Percentiles rank a stretch among this genome's conserved stretches.
Evolutionary conservation across 2,888 invertebrate genomes (phyloP).

Genomic region (Fissipunctia ypsillon): DNA sequence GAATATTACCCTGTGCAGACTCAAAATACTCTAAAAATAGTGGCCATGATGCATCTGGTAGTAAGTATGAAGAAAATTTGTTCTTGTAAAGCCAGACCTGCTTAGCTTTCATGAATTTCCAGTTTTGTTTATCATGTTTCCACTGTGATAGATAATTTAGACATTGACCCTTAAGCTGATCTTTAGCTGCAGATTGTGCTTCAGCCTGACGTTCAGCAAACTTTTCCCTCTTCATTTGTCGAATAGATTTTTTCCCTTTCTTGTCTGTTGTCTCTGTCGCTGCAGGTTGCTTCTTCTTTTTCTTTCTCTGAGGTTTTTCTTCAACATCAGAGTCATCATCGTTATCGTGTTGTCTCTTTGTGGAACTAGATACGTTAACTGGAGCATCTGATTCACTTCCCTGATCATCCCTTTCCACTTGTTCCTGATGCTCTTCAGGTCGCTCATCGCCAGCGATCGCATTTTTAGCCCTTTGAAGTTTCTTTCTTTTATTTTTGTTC

Average conservation of each 20-base stretch:
- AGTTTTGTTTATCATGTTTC: constrained; percentile 92
- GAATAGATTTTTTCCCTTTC: constrained; percentile 90
- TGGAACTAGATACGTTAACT: constrained; percentile 48
- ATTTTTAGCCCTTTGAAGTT: constrained; percentile 48
- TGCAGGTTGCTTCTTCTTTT: constrained; percentile 79
- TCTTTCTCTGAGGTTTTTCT: constrained; percentile 78
- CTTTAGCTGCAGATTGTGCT: constrained; percentile 88
- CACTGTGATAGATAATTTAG: constrained; percentile 93
- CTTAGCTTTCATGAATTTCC: constrained; percentile 95
- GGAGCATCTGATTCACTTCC: constrained; percentile 59
- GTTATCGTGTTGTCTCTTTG: constrained; percentile 67
- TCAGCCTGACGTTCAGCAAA: constrained; percentile 90
- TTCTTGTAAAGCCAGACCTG: constrained; percentile 94
- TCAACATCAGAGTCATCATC: constrained; percentile 77
- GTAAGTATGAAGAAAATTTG: constrained; percentile 91
- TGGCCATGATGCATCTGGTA: constrained; percentile 92
- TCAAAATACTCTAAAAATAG: constrained; percentile 93
- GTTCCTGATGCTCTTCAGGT: constrained; percentile 47
- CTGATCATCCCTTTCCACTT: constrained; percentile 48
- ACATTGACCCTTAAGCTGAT: constrained; percentile 91
- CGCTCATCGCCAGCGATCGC: constrained; percentile 6
- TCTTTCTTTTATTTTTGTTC: constrained; percentile 72
- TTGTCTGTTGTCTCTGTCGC: constrained; percentile 78
- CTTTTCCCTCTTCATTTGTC: constrained; percentile 92
- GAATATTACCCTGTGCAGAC: constrained; percentile 92